Base-by-base conservation (phyloP, 2,888 invertebrate genomes). In the Heliconius hortense region DNA sequence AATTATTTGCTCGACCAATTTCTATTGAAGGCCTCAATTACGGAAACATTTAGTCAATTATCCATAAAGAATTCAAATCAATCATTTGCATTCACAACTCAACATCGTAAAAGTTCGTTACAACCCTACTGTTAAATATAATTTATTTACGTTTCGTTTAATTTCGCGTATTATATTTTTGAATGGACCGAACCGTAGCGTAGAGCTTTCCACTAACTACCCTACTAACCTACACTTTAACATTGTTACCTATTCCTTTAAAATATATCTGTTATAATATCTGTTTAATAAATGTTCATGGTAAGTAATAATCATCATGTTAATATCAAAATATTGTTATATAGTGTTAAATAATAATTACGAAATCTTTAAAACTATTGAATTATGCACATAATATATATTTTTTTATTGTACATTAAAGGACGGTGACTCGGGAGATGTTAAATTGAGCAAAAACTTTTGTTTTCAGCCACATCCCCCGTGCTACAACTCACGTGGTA, bases 401-500 rank as follows among this genome's bases (percentile, higher is more conserved):
- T 24, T 24, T 64, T 11, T 31, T 31, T 35, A 35, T 11, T 35
- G 11, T 64, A 64, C 35, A n/a, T 64, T 72, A 74, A 74, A 76
- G 70, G 76, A 74, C 73, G 74, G 69, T 69, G 74, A 72, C 8
- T 64, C 64, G 74, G 77, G 76, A 70, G 43, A 66, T 59, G 59
- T 26, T 76, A 76, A 74, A 56, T 28, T 64, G 31, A 71, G 26
- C 39, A 62, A 74, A 73, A 75, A 75, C 70, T 75, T 75, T 73
- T 77, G 73, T 78, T 77, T 78, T 77, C 78, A 78, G 77, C 73
- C 73, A 59, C 73, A 77, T 75, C 75, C 77, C 77, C 76, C 73
- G 80, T 74, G 79, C 80, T 77, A 78, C 81, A 78, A 77, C 77
- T 78, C 77, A 77, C 77, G 75, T 79, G 80, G 80, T 80, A 78